phyloP scores from a whole-genome alignment of 2,888 invertebrate species.

The Drosophila phalerata region DNA sequence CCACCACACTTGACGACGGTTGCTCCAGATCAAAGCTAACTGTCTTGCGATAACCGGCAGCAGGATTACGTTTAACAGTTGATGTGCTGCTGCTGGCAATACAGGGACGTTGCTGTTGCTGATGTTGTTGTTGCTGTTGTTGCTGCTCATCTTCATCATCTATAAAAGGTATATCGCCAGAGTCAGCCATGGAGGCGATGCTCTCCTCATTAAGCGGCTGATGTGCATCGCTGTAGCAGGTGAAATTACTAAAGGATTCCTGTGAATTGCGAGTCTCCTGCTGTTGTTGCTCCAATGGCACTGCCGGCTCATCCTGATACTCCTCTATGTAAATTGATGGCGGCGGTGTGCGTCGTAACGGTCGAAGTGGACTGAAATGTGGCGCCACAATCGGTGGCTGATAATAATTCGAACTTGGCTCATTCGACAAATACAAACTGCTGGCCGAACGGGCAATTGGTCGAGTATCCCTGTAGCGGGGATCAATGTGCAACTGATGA shows the following conservation, averaged over 20 bases:
- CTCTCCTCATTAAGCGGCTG: constrained; percentile 85
- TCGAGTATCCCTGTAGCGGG: constrained; percentile 85
- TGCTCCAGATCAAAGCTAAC: constrained; percentile 85
- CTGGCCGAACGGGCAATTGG: constrained; percentile 84
- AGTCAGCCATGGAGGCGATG: constrained; percentile 84
- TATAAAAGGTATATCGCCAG: constrained; percentile 85
- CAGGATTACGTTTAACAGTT: constrained; percentile 54
- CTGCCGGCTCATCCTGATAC: constrained; percentile 79
- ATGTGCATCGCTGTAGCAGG: constrained; percentile 81
- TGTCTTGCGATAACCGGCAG: constrained; percentile 82
- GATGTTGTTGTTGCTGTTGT: constrained; percentile 67
- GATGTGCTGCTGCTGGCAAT: constrained; percentile 50
- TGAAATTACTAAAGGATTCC: constrained; percentile 80
- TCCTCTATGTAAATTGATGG: constrained; percentile 85
- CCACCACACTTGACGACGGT: constrained; percentile 30
- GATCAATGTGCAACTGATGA: constrained; percentile 85
- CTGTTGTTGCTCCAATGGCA: constrained; percentile 56
- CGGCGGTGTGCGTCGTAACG: constrained; percentile 74
- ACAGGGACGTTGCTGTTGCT: constrained; percentile 51
- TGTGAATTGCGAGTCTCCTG: constrained; percentile 73
- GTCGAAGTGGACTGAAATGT: constrained; percentile 72
- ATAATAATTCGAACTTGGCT: constrained; percentile 45
- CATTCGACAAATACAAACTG: constrained; percentile 75
- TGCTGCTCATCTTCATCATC: constrained; percentile 85
- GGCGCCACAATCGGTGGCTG: constrained; percentile 34